Evolutionary conservation across 2,888 invertebrate species (phyloP), one percentile per base, ranked within the genome.

Genomic region (Mythimna albipuncta): DNA sequence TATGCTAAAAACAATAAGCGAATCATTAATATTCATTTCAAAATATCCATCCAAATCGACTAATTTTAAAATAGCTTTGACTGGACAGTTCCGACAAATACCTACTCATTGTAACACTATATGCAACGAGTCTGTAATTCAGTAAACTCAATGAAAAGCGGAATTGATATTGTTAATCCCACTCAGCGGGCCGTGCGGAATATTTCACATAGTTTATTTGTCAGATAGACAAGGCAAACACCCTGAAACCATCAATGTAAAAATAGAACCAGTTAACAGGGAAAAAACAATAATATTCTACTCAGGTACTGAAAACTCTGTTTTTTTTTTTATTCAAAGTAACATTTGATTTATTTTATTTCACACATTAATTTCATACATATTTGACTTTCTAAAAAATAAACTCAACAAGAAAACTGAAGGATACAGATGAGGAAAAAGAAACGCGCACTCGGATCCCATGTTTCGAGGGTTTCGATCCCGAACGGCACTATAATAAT

Each of bases 151-250:
- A 44, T 64, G n/a, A 64, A 72, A 72, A 67, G 61, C 50, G 6
- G 6, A 32, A 72, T 52, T 64, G 32, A 78, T 54, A 75, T 76
- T 44, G 71, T 76, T 71, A 65, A 57, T 62, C 38, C 47, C 54
- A 66, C 32, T 66, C 58, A 67, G 9, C 54, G 11, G 13, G n/a
- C 41, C 32, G 44, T 54, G n/a, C 41, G 72, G 72, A 1, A 64
- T 67, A 59, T 67, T 64, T 77, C 67, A 68, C 16, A n/a, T 13
- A 64, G n/a, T 64, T 64, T 79, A 64, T 72, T 52, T 6, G 6
- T 10, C 55, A 67, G 67, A 72, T 79, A 41, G 67, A 68, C 44
- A 79, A 61, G 50, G 35, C 11, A 59, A 59, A 72, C 54, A 72
- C 21, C n/a, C 21, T 47, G 79, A 54, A 59, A 35, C 64, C 16